Base-by-base conservation (phyloP, 2,113 vertebrate genomes). In the Psilopsiagon aymara region DNA sequence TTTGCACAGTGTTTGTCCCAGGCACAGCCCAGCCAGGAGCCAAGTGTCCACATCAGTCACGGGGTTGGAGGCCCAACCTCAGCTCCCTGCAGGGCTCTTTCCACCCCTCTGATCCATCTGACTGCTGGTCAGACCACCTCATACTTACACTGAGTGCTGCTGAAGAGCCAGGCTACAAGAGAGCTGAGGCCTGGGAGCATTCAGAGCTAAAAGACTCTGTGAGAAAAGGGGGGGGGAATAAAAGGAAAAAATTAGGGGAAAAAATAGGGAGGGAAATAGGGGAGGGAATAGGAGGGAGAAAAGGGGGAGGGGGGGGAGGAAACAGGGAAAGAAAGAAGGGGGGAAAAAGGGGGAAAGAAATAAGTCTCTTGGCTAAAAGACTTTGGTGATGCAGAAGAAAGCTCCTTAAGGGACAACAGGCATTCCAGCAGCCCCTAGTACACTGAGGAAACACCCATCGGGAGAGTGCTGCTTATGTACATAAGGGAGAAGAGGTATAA, bases 371-470 rank as follows among this genome's bases (percentile, higher is more conserved):
- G 43, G 63, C 33, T 59, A 15, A 20, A 66, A 70, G 82, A 60
- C 13, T 23, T 57, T 4, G 15, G 43, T 11, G 68, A 64, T 66
- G 68, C 44, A 24, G 3, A 53, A 41, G 39, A 20, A 51, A 60
- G 17, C 27, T 67, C 74, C 16, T 19, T 18, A 9, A 25, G 33
- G 52, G 41, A 23, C 35, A 31, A 7, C 57, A 59, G 57, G 57
- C 57, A 35, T 59, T 10, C 41, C 44, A 35, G 18, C 25, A 44
- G 20, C 24, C 12, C 18, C 57, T 19, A 29, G n/a, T 25, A n/a
- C 5, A 0, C 29, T 1, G 33, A 49, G 47, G 21, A 47, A 70
- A 28, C 3, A 7, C n/a, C 29, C 2, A 4, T 2, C 5, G 13
- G 44, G 57, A 37, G 29, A 70, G 43, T 8, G 1, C 19, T 28